A percentile compares a stretch with the other conserved stretches of the same genome.
Conservation (phyloP, 2,888 invertebrate species). For the Theretra japonica region DNA sequence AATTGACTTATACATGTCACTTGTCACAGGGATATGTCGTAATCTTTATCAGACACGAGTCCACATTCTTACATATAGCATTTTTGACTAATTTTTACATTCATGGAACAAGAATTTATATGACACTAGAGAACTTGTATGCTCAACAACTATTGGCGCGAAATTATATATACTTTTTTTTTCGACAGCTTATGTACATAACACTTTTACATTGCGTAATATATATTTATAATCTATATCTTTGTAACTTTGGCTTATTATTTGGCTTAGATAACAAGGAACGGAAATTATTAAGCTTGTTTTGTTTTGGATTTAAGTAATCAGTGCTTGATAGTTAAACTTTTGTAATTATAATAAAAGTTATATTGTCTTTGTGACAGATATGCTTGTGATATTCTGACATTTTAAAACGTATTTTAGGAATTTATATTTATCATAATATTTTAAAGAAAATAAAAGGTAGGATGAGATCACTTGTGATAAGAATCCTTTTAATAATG, state of each 20-base stretch:
- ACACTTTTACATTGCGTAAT: slow-evolving; percentile 42
- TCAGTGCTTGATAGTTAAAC: not conserved
- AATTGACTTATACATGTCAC: slow-evolving; percentile 12
- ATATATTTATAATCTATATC: slow-evolving; percentile 49
- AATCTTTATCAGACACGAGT: slow-evolving; percentile 40
- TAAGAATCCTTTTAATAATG: no score
- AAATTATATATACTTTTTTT: slow-evolving; percentile 41
- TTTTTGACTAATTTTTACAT: slow-evolving; percentile 38
- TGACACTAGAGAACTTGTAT: slow-evolving; percentile 65
- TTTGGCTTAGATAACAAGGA: slow-evolving; percentile 72
- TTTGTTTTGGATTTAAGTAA: not conserved
- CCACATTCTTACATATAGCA: slow-evolving; percentile 41
- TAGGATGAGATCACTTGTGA: not conserved
- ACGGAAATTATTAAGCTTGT: slow-evolving; percentile 46
- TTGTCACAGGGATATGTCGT: slow-evolving; percentile 20
- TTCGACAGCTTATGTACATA: slow-evolving; percentile 33
- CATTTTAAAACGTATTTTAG: not conserved
- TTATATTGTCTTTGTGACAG: not conserved
- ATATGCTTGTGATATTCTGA: slow-evolving; percentile 13
- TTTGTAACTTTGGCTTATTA: slow-evolving; percentile 76
- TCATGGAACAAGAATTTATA: slow-evolving; percentile 43
- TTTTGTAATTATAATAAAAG: not conserved
- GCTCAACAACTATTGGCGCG: slow-evolving; percentile 57
- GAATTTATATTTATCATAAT: not conserved
- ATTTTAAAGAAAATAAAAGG: not conserved